These are phyloP conservation scores for Hassar affinis DNA, from an alignment of 2,113 vertebrate species.

Conservation along the genomic window DNA sequence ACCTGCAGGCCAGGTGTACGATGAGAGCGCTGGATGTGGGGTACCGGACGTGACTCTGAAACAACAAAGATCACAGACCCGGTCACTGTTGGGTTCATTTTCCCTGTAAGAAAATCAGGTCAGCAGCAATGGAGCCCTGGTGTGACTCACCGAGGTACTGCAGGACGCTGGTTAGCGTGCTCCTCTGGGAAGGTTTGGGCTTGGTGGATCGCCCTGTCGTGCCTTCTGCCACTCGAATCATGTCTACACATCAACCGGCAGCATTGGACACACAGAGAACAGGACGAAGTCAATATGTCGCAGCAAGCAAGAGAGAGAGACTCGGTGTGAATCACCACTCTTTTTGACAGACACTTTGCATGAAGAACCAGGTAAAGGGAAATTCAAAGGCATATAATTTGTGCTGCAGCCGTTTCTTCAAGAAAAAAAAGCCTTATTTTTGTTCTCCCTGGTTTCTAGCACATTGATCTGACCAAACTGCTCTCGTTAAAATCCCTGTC, in stretches of 20 bases:
- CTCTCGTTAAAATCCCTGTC: slow-evolving; percentile 39
- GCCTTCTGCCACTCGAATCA: slow-evolving; percentile 87
- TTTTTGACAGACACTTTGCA: slow-evolving; percentile 25
- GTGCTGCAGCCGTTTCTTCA: slow-evolving; percentile 34
- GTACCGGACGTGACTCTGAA: slow-evolving; percentile 86
- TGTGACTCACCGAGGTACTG: slow-evolving; percentile 87
- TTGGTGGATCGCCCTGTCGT: slow-evolving; percentile 84
- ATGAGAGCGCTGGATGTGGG: slow-evolving; percentile 80
- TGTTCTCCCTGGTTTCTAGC: slow-evolving; percentile 19
- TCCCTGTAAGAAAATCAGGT: not conserved
- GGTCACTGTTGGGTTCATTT: not conserved
- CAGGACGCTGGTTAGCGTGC: slow-evolving; percentile 90
- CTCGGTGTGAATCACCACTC: slow-evolving; percentile 12
- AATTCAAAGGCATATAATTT: slow-evolving; percentile 31
- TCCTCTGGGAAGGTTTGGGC: slow-evolving; percentile 84
- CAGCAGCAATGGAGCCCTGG: not conserved
- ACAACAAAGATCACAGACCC: slow-evolving; percentile 35
- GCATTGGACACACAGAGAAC: slow-evolving; percentile 59
- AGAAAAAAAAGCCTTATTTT: not conserved
- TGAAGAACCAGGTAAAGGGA: slow-evolving; percentile 23
- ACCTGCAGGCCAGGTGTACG: slow-evolving; percentile 86
- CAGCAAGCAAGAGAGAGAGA: slow-evolving; percentile 41
- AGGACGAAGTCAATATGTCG: slow-evolving; percentile 52
- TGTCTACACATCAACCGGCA: slow-evolving; percentile 80
- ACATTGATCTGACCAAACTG: slow-evolving; percentile 32